Conservation (phyloP, 2,797 vertebrate species). For the Acestrorhynchus altus region DNA sequence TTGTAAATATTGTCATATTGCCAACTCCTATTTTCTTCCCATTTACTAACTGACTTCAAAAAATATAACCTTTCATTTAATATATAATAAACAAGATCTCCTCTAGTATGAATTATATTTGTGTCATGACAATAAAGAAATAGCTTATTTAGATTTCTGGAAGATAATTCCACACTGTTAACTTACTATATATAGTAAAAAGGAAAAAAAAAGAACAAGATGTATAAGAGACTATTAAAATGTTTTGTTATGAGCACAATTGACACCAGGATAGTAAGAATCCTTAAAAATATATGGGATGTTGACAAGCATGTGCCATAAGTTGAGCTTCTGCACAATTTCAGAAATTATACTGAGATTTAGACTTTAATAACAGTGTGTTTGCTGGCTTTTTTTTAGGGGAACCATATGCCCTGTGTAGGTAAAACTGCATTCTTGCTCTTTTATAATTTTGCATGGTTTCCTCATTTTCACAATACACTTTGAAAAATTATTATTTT, state of each 20-base stretch:
- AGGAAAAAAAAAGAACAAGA: background rate
- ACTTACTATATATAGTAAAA: background rate
- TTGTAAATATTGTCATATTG: no score
- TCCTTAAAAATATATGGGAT: conserved; percentile 22
- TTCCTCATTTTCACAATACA: no score
- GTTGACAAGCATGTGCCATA: conserved; percentile 15
- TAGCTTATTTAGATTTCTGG: no score
- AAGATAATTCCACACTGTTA: background rate
- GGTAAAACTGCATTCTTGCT: conserved; percentile 13
- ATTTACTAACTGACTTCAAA: no score
- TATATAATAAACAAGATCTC: no score
- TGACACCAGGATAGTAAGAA: conserved; percentile 29
- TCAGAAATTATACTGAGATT: background rate
- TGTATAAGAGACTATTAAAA: background rate
- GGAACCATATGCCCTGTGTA: conserved; percentile 17
- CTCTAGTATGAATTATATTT: no score
- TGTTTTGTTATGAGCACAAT: background rate
- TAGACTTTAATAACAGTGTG: conserved; percentile 22
- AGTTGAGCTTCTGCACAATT: conserved; percentile 8
- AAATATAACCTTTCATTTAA: no score
- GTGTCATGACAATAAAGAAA: no score
- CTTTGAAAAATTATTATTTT: no score
- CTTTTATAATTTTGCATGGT: conserved; percentile 33
- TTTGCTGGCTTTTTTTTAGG: conserved; percentile 3
- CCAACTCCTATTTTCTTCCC: no score